These are phyloP conservation scores for Diploscapter pachys DNA, from an alignment of 1,140 invertebrate genomes.

Conservation along the genomic window DNA sequence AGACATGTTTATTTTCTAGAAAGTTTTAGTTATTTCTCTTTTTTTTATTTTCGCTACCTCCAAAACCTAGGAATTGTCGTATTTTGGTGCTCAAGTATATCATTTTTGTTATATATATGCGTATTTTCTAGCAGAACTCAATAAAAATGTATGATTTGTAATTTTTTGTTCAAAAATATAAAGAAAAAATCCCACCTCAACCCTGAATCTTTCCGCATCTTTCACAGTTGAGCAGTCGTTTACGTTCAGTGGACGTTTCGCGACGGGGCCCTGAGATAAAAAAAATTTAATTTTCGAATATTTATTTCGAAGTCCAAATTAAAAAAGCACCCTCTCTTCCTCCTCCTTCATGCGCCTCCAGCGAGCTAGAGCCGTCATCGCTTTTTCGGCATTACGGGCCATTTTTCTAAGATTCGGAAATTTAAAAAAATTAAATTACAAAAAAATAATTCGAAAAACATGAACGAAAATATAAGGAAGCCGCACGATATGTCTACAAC, in stretches of 20 bases:
- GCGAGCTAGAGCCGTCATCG: conserved; percentile 57
- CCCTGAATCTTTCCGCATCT: conserved; percentile 48
- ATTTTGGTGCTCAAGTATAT: too few relatives aligned
- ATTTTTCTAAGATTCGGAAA: neutral
- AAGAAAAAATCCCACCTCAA: conserved; percentile 47
- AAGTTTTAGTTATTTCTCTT: too few relatives aligned
- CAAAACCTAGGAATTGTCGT: too few relatives aligned
- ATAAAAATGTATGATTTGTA: too few relatives aligned
- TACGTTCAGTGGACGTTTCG: conserved; percentile 50
- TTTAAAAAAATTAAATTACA: neutral
- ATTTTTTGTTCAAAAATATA: too few relatives aligned
- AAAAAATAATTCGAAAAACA: neutral
- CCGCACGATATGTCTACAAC: too few relatives aligned
- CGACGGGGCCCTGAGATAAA: conserved; percentile 43
- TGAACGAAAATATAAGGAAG: too few relatives aligned
- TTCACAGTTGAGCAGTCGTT: conserved; percentile 42
- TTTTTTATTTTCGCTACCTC: too few relatives aligned
- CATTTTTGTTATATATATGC: too few relatives aligned
- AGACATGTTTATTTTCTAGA: too few relatives aligned
- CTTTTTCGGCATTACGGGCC: conserved; percentile 58
- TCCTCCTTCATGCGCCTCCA: conserved; percentile 59
- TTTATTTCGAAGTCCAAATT: conserved; percentile 7
- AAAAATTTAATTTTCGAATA: conserved; percentile 5
- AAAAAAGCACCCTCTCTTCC: conserved; percentile 42
- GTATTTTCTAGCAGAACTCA: too few relatives aligned